Percentiles rank a stretch among this genome's conserved stretches.
Conservation (phyloP, 2,888 invertebrate genomes). For the Meliscaeva auricollis region DNA sequence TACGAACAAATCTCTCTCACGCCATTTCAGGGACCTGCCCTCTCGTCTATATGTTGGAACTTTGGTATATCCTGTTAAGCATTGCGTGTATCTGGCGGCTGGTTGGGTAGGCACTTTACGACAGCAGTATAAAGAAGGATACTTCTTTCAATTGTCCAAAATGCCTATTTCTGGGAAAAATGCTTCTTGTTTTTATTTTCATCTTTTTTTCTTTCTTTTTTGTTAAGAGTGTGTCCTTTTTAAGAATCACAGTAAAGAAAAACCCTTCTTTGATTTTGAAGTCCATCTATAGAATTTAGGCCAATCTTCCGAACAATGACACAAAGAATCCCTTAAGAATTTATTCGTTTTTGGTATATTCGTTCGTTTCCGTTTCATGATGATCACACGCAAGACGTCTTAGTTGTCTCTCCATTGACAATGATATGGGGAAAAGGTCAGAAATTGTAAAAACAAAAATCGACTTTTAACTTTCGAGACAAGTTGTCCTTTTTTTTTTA, state of each 20-base stretch:
- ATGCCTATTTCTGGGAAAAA: conserved; percentile 37
- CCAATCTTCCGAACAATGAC: conserved; percentile 52
- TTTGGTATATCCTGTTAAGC: conserved; percentile 44
- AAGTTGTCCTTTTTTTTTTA: background rate
- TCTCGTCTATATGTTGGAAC: conserved; percentile 15
- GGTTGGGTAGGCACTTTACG: conserved; percentile 44
- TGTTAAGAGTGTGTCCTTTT: conserved; percentile 48
- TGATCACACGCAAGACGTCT: conserved; percentile 54
- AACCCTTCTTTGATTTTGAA: conserved; percentile 19
- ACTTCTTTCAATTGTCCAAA: conserved; percentile 52
- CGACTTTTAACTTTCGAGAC: conserved; percentile 66
- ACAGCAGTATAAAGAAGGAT: conserved; percentile 13
- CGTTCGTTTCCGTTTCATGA: conserved; percentile 23
- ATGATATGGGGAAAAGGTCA: conserved; percentile 59
- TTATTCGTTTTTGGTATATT: conserved; percentile 55
- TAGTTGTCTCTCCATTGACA: conserved; percentile 39
- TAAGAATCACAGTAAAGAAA: conserved; percentile 19
- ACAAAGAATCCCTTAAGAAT: conserved; percentile 56
- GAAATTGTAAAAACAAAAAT: conserved; percentile 54
- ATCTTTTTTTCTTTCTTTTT: background rate
- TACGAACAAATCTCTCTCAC: conserved; percentile 67
- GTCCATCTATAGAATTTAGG: conserved; percentile 35
- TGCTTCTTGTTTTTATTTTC: background rate
- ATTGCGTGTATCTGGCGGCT: conserved; percentile 41
- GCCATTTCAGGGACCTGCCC: conserved; percentile 18